Conservation (phyloP, 1,140 invertebrate species). For the Zaprionus tsacasi region DNA sequence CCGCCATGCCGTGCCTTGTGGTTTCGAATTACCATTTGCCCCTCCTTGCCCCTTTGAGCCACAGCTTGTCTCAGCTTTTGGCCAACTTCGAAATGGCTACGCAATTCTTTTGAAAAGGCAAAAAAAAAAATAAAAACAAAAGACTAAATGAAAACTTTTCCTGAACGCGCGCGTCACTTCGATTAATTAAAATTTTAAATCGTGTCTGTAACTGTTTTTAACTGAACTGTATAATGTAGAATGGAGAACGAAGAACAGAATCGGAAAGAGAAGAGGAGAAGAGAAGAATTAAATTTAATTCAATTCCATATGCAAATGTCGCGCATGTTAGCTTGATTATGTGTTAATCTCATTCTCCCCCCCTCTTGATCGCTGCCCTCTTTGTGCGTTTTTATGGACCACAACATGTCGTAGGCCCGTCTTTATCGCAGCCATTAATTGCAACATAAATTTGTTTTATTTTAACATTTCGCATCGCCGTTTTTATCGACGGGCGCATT, state of each 20-base stretch:
- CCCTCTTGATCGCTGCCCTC: background rate
- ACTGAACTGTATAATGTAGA: conserved; percentile 10
- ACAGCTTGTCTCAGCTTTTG: conserved; percentile 41
- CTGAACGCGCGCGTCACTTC: conserved; percentile 32
- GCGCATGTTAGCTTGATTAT: conserved; percentile 81
- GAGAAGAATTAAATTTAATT: conserved; percentile 68
- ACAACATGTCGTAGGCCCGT: conserved; percentile 72
- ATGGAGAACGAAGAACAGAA: background rate
- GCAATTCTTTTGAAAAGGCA: conserved; percentile 48
- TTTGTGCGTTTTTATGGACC: conserved; percentile 53
- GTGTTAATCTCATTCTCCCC: conserved; percentile 70
- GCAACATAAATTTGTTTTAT: conserved; percentile 83
- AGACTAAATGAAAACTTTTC: conserved; percentile 48
- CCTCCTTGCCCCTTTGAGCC: conserved; percentile 31
- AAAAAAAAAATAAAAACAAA: background rate
- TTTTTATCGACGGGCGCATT: conserved; percentile 69
- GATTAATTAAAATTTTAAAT: conserved; percentile 78
- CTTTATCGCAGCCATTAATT: conserved; percentile 78
- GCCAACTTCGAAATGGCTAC: conserved; percentile 37
- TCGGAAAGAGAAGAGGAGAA: background rate
- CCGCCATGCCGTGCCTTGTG: conserved; percentile 38
- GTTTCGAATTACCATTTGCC: conserved; percentile 64
- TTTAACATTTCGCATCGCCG: conserved; percentile 79
- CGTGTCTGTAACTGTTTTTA: conserved; percentile 59
- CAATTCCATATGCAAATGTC: conserved; percentile 78